phyloP scores from a whole-genome alignment of 2,113 vertebrate genomes.

The Spermophilus dauricus region DNA sequence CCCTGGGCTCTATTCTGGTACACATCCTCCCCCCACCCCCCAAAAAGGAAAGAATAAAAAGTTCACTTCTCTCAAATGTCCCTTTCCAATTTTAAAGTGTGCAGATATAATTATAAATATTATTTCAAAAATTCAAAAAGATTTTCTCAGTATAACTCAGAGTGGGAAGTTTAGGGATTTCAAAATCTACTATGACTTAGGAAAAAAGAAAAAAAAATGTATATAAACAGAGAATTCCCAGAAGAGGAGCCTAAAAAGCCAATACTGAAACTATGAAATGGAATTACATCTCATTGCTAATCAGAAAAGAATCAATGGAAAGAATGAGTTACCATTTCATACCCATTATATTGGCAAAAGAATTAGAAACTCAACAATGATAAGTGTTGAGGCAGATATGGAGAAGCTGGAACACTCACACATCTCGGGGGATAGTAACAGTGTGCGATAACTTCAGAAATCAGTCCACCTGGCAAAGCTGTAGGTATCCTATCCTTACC shows the following conservation, averaged over 20 bases:
- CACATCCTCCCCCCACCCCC: no score
- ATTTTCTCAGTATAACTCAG: neutral
- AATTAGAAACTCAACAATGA: neutral
- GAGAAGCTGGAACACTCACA: neutral
- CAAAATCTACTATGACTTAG: neutral
- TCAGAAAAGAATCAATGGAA: neutral
- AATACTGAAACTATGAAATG: neutral
- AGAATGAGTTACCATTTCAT: neutral
- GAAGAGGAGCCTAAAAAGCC: neutral
- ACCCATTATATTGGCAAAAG: neutral
- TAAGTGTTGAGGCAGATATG: neutral
- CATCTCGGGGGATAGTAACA: neutral
- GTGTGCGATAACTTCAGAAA: neutral
- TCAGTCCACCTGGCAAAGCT: neutral
- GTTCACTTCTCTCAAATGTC: neutral
- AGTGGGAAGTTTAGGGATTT: constrained; percentile 17
- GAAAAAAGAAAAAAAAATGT: neutral
- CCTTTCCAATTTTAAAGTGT: neutral
- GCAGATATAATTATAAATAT: neutral
- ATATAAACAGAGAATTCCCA: neutral
- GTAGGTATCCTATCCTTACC: neutral
- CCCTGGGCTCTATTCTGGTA: no score
- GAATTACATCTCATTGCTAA: neutral
- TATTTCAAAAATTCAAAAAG: neutral
- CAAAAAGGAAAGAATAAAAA: no score